Evolutionary conservation across 2,113 vertebrate genomes (phyloP).

Genomic region (Forbesichthys agassizii): DNA sequence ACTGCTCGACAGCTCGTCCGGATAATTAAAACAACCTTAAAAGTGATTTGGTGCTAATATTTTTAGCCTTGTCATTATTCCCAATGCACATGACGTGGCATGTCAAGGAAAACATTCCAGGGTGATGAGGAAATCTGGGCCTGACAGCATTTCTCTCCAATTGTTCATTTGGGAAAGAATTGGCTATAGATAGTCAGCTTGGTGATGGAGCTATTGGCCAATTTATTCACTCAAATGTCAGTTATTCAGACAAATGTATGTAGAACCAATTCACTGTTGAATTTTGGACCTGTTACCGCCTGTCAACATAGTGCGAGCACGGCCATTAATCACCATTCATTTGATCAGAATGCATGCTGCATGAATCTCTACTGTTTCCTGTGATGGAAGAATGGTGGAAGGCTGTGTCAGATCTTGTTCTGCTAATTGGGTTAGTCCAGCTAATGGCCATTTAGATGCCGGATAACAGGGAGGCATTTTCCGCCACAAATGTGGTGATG

Average conservation of each 20-base stretch:
- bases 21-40: constrained; percentile 78
- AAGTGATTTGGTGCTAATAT: constrained; percentile 70
- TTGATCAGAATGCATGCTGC: constrained; percentile 72
- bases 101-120: constrained; percentile 49
- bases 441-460: constrained; percentile 80
- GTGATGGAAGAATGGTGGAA: constrained; percentile 74
- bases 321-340: constrained; percentile 78
- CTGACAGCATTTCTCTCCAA: constrained; percentile 60
- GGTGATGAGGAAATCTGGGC: constrained; percentile 31
- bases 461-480: constrained; percentile 74
- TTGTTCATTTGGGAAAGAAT: constrained; percentile 62
- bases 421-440: constrained; percentile 77
- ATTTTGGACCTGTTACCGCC: constrained; percentile 60
- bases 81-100: constrained; percentile 58
- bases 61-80: constrained; percentile 74
- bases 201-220: constrained; percentile 69
- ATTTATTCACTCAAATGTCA: constrained; percentile 73
- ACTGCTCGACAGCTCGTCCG: constrained; percentile 70
- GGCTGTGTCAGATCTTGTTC: constrained; percentile 74
- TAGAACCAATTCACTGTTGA: constrained; percentile 44
- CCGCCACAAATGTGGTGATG: constrained; percentile 71
- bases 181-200: constrained; percentile 55
- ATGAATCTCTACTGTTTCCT: constrained; percentile 73
- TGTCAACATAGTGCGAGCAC: constrained; percentile 63
- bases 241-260: constrained; percentile 64